Evolutionary conservation across 2,888 invertebrate species (phyloP).

Genomic region (Meghimatium bilineatum): DNA sequence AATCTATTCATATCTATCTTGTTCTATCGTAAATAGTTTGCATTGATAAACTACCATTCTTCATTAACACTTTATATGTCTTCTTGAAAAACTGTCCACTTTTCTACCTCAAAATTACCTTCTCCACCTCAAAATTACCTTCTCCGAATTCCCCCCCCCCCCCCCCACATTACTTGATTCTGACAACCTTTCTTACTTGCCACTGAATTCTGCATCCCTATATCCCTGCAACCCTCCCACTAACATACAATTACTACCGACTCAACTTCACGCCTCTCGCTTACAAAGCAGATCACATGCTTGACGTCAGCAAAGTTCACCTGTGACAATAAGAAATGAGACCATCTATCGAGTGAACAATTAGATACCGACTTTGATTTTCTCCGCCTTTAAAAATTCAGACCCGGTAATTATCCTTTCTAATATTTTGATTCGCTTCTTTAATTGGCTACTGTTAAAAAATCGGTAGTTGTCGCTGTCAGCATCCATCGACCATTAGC

Average conservation of each 20-base stretch:
- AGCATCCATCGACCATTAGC: not conserved
- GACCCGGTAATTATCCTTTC: not conserved
- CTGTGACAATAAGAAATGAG: not conserved
- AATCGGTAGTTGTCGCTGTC: not conserved
- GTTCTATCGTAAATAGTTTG: too few relatives aligned
- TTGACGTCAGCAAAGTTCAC: not conserved
- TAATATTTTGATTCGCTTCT: slow-evolving; percentile 6
- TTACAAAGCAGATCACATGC: not conserved
- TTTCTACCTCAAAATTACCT: too few relatives aligned
- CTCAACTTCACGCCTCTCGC: not conserved
- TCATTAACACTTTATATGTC: too few relatives aligned
- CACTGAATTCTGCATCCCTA: not conserved
- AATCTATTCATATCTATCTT: too few relatives aligned
- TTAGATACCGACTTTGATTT: not conserved
- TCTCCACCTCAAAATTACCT: too few relatives aligned
- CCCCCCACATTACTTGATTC: not conserved
- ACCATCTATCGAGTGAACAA: not conserved
- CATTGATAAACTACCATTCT: too few relatives aligned
- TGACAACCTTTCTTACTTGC: not conserved
- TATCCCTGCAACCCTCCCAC: not conserved
- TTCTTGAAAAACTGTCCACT: too few relatives aligned
- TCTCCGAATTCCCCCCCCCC: too few relatives aligned
- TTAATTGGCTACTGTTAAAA: not conserved
- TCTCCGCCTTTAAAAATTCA: not conserved
- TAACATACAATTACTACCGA: not conserved